Evolutionary conservation across 2,888 invertebrate genomes (phyloP), one percentile per base, ranked within the genome.

Genomic region (Vesta saturnalis): DNA sequence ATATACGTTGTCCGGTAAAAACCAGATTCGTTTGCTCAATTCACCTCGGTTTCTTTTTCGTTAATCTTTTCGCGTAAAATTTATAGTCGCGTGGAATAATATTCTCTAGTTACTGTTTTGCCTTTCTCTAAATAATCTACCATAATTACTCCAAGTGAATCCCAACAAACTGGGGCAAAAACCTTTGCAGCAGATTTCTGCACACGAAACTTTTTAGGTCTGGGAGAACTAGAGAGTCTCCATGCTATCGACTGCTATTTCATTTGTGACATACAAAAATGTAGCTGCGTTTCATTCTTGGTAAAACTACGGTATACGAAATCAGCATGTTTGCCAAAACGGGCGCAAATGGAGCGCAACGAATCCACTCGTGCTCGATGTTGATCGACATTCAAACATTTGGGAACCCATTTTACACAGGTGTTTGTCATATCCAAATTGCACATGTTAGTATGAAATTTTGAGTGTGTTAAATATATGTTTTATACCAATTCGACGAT

Each of bases 101-200:
- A 65, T 30, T 35, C 39, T 23, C n/a, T 60, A 49, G 19, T 65
- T 60, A 65, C n/a, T n/a, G n/a, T n/a, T n/a, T n/a, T n/a, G n/a
- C n/a, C n/a, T n/a, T n/a, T n/a, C n/a, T n/a, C n/a, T n/a, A n/a
- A n/a, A n/a, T n/a, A n/a, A n/a, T n/a, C n/a, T n/a, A n/a, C n/a
- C n/a, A n/a, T n/a, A n/a, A 52, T 19, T 52, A 55, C 23, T 64
- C 64, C 47, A 57, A 19, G 30, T 22, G 19, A 55, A 58, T 58
- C 47, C 47, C 57, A 64, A 64, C 35, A 63, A 55, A 39, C 43
- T 56, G 56, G 57, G 57, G 63, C 56, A n/a, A n/a, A n/a, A n/a
- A n/a, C n/a, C n/a, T n/a, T n/a, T n/a, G n/a, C n/a, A n/a, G n/a
- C n/a, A n/a, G 47, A 47, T 47, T 47, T 47, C n/a, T 47, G 12